phyloP scores from a whole-genome alignment of 2,888 invertebrate genomes.

The Aquatica leii region DNA sequence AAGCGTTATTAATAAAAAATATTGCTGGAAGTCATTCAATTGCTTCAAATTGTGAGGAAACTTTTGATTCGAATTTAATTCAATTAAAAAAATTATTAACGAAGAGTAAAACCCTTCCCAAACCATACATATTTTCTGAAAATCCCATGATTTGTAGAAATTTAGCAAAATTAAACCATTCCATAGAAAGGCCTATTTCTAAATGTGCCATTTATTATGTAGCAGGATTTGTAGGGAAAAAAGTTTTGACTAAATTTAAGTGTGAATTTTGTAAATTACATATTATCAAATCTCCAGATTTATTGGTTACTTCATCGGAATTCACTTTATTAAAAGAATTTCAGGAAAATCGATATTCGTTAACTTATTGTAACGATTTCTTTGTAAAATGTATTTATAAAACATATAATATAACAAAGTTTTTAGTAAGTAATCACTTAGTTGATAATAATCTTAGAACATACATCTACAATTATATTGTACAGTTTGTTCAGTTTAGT shows the following conservation, averaged over 20 bases:
- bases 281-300: neutral
- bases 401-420: too few relatives aligned
- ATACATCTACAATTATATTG: too few relatives aligned
- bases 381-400: too few relatives aligned
- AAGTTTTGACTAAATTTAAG: constrained; percentile 1
- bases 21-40: constrained; percentile 1
- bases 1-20: too few relatives aligned
- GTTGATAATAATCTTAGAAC: too few relatives aligned
- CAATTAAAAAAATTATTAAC: neutral
- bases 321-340: too few relatives aligned
- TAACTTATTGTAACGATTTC: too few relatives aligned
- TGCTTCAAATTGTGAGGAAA: constrained; percentile 12
- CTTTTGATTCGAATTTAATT: constrained; percentile 6
- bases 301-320: too few relatives aligned
- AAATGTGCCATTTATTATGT: neutral
- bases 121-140: neutral
- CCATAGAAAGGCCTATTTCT: neutral
- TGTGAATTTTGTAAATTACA: constrained; percentile 10
- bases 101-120: neutral
- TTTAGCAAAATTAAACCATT: neutral
- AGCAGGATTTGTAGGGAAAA: constrained; percentile 6
- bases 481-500: too few relatives aligned
- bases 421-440: too few relatives aligned
- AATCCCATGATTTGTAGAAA: neutral
- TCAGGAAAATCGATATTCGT: too few relatives aligned